Conservation (phyloP, 1,140 invertebrate genomes). For the Spodoptera frugiperda region DNA sequence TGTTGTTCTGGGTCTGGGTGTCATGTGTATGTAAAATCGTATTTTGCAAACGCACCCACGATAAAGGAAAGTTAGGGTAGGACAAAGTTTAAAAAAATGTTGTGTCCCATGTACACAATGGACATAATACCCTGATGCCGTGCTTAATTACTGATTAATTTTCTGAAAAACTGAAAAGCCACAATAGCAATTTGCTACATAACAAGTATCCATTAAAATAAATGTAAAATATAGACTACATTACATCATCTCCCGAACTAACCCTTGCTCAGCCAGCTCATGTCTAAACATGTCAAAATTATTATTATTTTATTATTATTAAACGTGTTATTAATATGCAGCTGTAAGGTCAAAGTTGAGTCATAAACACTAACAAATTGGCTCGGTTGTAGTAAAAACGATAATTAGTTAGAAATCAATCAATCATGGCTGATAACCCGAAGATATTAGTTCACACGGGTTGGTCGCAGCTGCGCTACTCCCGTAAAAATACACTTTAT, state of each 20-base stretch:
- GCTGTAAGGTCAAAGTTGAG: conserved; percentile 30
- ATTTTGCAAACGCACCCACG: too few relatives aligned
- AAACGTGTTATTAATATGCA: conserved; percentile 20
- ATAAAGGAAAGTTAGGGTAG: too few relatives aligned
- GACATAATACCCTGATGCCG: too few relatives aligned
- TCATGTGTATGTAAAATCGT: too few relatives aligned
- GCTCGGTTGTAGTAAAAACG: conserved; percentile 31
- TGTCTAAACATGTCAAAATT: conserved; percentile 13
- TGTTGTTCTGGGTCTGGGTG: too few relatives aligned
- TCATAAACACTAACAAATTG: conserved; percentile 38
- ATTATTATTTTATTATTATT: conserved; percentile 14
- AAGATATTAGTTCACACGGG: conserved; percentile 23
- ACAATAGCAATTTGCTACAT: too few relatives aligned
- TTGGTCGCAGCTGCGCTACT: conserved; percentile 5
- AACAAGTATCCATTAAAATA: too few relatives aligned
- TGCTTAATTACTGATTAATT: too few relatives aligned
- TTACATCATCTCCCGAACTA: conserved; percentile 22
- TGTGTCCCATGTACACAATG: too few relatives aligned
- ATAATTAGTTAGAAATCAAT: conserved; percentile 44
- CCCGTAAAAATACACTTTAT: conserved; percentile 21
- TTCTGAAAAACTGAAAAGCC: too few relatives aligned
- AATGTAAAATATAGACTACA: background rate
- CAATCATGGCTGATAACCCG: conserved; percentile 34
- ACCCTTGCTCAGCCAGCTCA: background rate
- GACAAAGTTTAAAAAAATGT: too few relatives aligned